Evolutionary conservation across 2,888 invertebrate genomes (phyloP).

Genomic region (Aquatica leii): DNA sequence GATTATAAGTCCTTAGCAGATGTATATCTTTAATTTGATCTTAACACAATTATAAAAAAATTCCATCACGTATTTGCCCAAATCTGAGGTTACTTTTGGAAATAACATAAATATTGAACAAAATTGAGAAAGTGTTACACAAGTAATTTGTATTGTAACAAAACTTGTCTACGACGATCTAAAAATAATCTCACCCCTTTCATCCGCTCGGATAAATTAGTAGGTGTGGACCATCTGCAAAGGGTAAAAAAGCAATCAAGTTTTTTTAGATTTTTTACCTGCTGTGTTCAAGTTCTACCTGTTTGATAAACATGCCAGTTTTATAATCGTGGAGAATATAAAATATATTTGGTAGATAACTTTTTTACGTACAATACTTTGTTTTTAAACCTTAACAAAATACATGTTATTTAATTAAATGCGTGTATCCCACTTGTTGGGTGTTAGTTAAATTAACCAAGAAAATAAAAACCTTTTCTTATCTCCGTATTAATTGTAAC

Average conservation of each 20-base stretch:
- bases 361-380: conserved; percentile 29
- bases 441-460: conserved; percentile 21
- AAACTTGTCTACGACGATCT: conserved; percentile 16
- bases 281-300: conserved; percentile 35
- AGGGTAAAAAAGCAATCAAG: conserved; percentile 41
- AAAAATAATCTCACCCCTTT: conserved; percentile 30
- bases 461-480: conserved; percentile 20
- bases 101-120: no score
- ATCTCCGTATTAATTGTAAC: conserved; percentile 36
- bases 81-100: no score
- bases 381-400: conserved; percentile 19
- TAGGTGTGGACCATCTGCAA: conserved; percentile 40
- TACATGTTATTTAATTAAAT: conserved; percentile 33
- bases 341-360: conserved; percentile 30
- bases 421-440: conserved; percentile 19
- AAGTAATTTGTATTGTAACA: conserved; percentile 8
- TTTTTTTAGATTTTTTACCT: conserved; percentile 35
- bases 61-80: no score
- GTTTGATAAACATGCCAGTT: conserved; percentile 39
- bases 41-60: no score
- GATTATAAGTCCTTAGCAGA: no score
- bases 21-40: no score
- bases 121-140: conserved; percentile 3
- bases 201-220: conserved; percentile 36
- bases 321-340: conserved; percentile 28